Evolutionary conservation across 2,113 vertebrate genomes (phyloP).

Genomic region (Equus przewalskii): DNA sequence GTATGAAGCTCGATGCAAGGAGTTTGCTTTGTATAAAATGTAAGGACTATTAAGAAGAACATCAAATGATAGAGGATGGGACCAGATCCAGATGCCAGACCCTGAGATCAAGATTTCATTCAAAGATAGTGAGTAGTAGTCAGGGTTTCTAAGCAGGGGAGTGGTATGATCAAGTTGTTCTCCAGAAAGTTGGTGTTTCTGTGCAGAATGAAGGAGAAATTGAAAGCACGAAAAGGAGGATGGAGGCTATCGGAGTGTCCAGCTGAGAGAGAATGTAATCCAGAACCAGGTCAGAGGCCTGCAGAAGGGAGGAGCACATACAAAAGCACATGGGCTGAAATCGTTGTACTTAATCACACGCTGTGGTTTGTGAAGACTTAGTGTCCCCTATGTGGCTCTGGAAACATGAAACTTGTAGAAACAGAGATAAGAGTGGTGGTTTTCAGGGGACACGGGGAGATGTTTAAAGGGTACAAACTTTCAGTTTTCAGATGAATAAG

Average conservation of each 20-base stretch:
- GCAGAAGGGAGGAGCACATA: not conserved
- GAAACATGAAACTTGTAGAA: not conserved
- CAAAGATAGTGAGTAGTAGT: not conserved
- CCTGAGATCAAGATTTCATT: not conserved
- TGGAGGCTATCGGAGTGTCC: not conserved
- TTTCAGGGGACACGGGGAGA: not conserved
- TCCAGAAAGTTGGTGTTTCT: slow-evolving; percentile 25
- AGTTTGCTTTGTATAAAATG: not conserved
- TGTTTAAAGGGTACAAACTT: not conserved
- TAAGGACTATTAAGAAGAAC: not conserved
- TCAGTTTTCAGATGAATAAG: not conserved
- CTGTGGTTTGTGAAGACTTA: not conserved
- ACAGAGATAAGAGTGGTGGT: not conserved
- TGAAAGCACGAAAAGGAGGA: not conserved
- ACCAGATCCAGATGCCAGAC: not conserved
- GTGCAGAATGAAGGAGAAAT: not conserved
- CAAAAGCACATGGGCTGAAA: not conserved
- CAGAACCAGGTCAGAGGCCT: not conserved
- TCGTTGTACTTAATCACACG: not conserved
- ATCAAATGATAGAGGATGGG: not conserved
- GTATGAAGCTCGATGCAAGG: not conserved
- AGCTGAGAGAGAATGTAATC: not conserved
- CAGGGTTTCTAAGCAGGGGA: not conserved
- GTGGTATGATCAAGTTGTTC: not conserved
- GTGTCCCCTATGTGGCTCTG: not conserved